phyloP scores from a whole-genome alignment of 2,888 invertebrate genomes.

The Hybos culiciformis region DNA sequence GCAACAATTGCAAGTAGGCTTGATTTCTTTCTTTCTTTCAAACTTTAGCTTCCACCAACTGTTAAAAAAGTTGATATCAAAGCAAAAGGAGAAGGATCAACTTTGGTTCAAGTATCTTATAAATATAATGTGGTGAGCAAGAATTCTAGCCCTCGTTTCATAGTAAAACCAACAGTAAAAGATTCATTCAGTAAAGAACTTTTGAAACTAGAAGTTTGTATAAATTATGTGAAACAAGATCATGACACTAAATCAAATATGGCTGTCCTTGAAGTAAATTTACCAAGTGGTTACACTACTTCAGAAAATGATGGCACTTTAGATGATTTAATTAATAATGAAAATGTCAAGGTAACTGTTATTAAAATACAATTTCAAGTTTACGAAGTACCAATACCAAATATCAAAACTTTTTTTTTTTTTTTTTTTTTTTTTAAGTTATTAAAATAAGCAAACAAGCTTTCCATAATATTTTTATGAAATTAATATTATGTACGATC shows the following conservation, averaged over 20 bases:
- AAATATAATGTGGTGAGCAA: constrained; percentile 75
- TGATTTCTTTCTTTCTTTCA: background rate
- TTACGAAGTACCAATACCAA: no score
- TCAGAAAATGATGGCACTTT: background rate
- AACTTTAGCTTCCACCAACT: constrained; percentile 22
- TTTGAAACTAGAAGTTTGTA: constrained; percentile 68
- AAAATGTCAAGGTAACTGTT: background rate
- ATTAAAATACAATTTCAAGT: no score
- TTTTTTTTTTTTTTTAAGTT: no score
- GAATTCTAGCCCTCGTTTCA: constrained; percentile 75
- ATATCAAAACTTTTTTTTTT: no score
- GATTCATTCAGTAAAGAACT: constrained; percentile 65
- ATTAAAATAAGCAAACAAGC: no score
- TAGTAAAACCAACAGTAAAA: constrained; percentile 73
- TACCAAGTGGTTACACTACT: constrained; percentile 87
- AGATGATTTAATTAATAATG: background rate
- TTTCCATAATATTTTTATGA: no score
- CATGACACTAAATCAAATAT: constrained; percentile 50
- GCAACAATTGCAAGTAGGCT: no score
- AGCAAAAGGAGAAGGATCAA: constrained; percentile 69
- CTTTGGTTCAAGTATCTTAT: constrained; percentile 63
- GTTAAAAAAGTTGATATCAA: constrained; percentile 54
- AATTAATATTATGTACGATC: no score
- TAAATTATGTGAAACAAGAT: constrained; percentile 41
- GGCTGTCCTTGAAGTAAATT: constrained; percentile 76